Evolutionary conservation across 2,113 vertebrate genomes (phyloP).

Genomic region (Pandion haliaetus): DNA sequence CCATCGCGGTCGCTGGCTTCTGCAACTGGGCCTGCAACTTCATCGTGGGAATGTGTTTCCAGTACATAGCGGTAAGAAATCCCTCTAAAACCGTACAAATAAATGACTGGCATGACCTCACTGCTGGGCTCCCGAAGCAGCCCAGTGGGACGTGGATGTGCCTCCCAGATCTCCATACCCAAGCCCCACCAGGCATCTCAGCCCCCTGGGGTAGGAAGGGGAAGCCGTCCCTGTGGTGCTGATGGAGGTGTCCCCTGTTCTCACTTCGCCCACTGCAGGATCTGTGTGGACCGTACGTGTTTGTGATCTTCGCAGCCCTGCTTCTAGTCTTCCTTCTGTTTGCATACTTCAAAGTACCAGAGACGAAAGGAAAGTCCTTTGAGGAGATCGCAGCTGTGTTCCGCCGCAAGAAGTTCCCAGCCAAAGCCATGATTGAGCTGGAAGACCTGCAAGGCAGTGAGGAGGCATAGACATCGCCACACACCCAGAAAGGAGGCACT

Average conservation of each 20-base stretch:
- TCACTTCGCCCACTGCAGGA: slow-evolving; percentile 67
- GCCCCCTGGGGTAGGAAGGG: not conserved
- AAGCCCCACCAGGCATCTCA: not conserved
- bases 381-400: slow-evolving; percentile 89
- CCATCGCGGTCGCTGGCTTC: slow-evolving; percentile 87
- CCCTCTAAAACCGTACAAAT: not conserved
- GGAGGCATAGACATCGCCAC: slow-evolving; percentile 63
- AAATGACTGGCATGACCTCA: accelerated
- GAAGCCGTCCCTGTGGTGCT: not conserved
- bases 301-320: slow-evolving; percentile 84
- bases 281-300: slow-evolving; percentile 82
- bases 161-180: not conserved
- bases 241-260: not conserved
- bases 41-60: slow-evolving; percentile 90
- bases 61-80: slow-evolving; percentile 84
- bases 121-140: not conserved
- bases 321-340: slow-evolving; percentile 85
- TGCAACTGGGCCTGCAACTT: slow-evolving; percentile 97
- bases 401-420: slow-evolving; percentile 67
- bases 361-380: slow-evolving; percentile 93
- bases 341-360: slow-evolving; percentile 85
- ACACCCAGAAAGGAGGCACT: not conserved
- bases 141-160: accelerated
- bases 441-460: slow-evolving; percentile 76
- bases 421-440: slow-evolving; percentile 76